These are phyloP conservation scores for Cossypha caffra DNA, from an alignment of 2,797 vertebrate genomes.

Conservation along the genomic window DNA sequence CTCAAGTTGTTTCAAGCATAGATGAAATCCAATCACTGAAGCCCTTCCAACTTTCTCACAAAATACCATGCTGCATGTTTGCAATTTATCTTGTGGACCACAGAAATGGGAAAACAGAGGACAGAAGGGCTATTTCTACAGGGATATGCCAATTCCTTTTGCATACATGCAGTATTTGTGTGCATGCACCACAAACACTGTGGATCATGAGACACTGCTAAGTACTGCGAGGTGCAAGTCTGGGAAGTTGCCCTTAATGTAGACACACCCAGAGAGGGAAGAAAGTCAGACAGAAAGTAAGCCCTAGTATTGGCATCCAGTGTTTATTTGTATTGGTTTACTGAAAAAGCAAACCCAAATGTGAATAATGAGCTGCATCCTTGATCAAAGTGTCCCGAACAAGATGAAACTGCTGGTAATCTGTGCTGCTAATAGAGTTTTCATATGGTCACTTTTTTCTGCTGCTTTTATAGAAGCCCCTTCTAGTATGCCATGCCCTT, in stretches of 20 bases:
- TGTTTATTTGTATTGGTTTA: background rate
- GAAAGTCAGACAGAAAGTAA: background rate
- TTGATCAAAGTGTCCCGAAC: background rate
- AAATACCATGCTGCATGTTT: background rate
- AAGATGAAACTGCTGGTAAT: slow-evolving; percentile 14
- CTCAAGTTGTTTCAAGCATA: background rate
- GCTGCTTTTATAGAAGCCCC: background rate
- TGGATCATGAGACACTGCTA: background rate
- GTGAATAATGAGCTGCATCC: slow-evolving; percentile 13
- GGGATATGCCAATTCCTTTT: background rate
- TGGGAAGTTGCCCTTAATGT: background rate
- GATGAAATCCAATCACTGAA: background rate
- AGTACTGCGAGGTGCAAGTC: background rate
- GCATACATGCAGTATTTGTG: background rate
- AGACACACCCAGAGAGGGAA: background rate
- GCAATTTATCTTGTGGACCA: background rate
- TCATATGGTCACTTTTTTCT: background rate
- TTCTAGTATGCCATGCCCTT: background rate
- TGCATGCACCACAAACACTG: background rate
- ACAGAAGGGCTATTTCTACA: background rate
- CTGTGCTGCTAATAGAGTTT: background rate
- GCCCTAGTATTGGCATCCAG: background rate
- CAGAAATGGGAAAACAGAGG: background rate
- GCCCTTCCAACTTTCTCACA: background rate
- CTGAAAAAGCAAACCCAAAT: slow-evolving; percentile 23